Evolutionary conservation across 37 sponge, comb jelly and placozoan species (phyloP), one percentile per base, ranked within the genome.

Genomic region (Halichondria panicea): DNA sequence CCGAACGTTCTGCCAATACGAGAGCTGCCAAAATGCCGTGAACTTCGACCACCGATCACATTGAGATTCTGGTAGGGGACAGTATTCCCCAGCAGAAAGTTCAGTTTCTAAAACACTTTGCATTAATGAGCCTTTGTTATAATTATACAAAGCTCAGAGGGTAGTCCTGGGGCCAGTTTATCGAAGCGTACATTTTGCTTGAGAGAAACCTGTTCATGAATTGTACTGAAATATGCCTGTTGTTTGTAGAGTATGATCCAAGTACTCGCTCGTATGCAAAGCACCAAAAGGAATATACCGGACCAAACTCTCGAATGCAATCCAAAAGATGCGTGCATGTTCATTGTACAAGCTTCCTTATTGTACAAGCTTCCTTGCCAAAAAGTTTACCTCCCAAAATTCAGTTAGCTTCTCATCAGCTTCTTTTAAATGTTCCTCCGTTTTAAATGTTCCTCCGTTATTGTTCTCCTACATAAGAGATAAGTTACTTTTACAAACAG

Each of bases 401-500:
- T 58, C 25, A 11, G n/a, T 24, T 24, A 58, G 19, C 15, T 24
- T 24, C 60, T 58, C 25, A 22, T 58, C 60, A n/a, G 60, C 60
- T n/a, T 58, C 60, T 24, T 6, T 7, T 24, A 58, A 7, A 24
- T 58, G n/a, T n/a, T n/a, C n/a, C n/a, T n/a, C n/a, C n/a, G n/a
- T n/a, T n/a, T n/a, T n/a, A n/a, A n/a, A n/a, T n/a, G 15, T 11
- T n/a, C n/a, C n/a, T n/a, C n/a, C n/a, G n/a, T n/a, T n/a, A n/a
- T n/a, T n/a, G n/a, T n/a, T n/a, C n/a, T n/a, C n/a, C n/a, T 24
- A 63, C 66, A 77, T n/a, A 88, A 21, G 31, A 72, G 22, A 22
- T 21, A 25, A 25, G 74, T 77, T 36, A 79, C 89, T 13, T 66
- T 24, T 11, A 88, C 89, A 88, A 88, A 88, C 3, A 70, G 25